Evolutionary conservation across 2,113 vertebrate species (phyloP).

Genomic region (Urocitellus parryii): DNA sequence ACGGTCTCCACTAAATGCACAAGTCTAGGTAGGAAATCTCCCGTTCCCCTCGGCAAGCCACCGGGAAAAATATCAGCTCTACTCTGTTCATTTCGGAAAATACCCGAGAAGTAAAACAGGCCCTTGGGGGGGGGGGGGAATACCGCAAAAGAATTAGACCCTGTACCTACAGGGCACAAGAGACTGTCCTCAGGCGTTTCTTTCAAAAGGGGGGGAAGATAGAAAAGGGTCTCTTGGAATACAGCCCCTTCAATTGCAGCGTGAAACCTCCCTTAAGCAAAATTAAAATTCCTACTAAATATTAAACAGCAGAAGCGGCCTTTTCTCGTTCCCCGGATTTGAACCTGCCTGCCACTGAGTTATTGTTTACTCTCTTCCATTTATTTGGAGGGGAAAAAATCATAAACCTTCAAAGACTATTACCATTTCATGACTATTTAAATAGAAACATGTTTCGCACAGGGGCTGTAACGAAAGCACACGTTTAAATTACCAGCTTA

Average conservation of each 20-base stretch:
- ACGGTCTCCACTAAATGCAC: background rate
- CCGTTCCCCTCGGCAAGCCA: background rate
- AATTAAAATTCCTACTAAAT: slow-evolving; percentile 69
- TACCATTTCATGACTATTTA: slow-evolving; percentile 82
- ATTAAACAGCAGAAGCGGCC: slow-evolving; percentile 62
- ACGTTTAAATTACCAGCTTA: slow-evolving; percentile 68
- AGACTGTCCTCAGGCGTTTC: background rate
- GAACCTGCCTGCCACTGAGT: slow-evolving; percentile 58
- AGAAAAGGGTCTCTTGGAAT: background rate
- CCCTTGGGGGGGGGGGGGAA: background rate
- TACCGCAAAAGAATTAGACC: background rate
- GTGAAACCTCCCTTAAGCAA: slow-evolving; percentile 78
- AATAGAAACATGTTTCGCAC: slow-evolving; percentile 74
- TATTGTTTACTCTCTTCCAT: slow-evolving; percentile 49
- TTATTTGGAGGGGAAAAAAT: slow-evolving; percentile 61
- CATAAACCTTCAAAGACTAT: slow-evolving; percentile 73
- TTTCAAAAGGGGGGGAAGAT: background rate
- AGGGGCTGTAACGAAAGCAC: slow-evolving; percentile 58
- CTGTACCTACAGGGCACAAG: background rate
- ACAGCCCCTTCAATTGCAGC: background rate
- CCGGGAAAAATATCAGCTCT: background rate
- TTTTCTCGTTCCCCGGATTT: background rate
- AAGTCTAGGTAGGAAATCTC: background rate
- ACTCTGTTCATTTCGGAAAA: background rate
- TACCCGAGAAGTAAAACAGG: background rate